These are phyloP conservation scores for Protonibea diacanthus DNA, from an alignment of 2,797 vertebrate species.

Conservation along the genomic window DNA sequence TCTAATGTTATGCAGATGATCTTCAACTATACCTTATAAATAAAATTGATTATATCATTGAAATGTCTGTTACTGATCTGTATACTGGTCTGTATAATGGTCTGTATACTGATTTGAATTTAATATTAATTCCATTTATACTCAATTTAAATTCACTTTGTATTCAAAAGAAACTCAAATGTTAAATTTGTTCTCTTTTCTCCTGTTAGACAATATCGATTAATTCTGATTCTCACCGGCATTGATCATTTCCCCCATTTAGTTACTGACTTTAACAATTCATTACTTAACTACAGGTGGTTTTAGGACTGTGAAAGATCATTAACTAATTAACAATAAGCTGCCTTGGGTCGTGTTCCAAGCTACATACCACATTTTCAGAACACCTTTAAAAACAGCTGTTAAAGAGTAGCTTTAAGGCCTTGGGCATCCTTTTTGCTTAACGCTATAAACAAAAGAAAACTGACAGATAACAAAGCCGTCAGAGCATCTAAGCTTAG, in stretches of 20 bases:
- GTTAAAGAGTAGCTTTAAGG: background rate
- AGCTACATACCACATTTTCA: background rate
- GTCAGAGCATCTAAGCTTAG: background rate
- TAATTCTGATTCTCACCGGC: background rate
- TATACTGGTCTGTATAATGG: no score
- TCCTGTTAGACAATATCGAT: background rate
- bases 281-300: background rate
- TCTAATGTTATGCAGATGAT: conserved; percentile 11
- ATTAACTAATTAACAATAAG: background rate
- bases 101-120: no score
- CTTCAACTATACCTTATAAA: background rate
- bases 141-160: background rate
- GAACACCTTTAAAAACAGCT: background rate
- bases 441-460: no score
- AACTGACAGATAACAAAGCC: background rate
- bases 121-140: no score
- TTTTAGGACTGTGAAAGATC: background rate
- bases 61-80: background rate
- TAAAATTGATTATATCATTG: background rate
- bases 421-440: background rate
- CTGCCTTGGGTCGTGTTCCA: background rate
- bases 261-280: background rate
- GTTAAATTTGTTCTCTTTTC: background rate
- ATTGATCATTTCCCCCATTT: background rate
- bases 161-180: background rate